A percentile compares a stretch with the other conserved stretches of the same genome.
phyloP scores from a whole-genome alignment of 2,113 vertebrate species.

The Geococcyx californianus region DNA sequence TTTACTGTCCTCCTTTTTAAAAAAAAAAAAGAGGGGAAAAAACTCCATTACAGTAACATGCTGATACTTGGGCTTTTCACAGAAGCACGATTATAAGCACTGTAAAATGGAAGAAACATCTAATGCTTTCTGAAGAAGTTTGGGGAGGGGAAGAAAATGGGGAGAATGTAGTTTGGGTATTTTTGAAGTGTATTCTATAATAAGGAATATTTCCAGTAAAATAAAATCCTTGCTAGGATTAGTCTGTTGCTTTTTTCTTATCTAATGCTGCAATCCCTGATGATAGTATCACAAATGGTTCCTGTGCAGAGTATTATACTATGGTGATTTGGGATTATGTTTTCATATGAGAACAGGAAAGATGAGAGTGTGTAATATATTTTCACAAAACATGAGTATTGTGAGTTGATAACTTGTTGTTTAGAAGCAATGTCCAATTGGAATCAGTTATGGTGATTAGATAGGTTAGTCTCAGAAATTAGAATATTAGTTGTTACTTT shows the following conservation, averaged over 20 bases:
- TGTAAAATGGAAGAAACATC: not conserved
- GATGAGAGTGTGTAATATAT: not conserved
- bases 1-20: not conserved
- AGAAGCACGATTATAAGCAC: not conserved
- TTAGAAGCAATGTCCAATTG: not conserved
- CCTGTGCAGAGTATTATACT: not conserved
- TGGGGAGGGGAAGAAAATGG: not conserved
- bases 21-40: not conserved
- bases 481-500: not conserved
- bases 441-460: not conserved
- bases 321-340: slow-evolving; percentile 16
- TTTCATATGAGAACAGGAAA: not conserved
- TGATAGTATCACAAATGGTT: slow-evolving; percentile 7
- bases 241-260: slow-evolving; percentile 12
- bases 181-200: not conserved
- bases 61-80: not conserved
- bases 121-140: not conserved
- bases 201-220: not conserved
- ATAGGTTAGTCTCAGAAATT: not conserved
- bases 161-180: not conserved
- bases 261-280: not conserved
- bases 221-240: not conserved
- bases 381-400: not conserved
- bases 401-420: not conserved
- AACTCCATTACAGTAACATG: not conserved